Base-by-base conservation (phyloP, 2,888 invertebrate genomes). In the Torymus auratus region DNA sequence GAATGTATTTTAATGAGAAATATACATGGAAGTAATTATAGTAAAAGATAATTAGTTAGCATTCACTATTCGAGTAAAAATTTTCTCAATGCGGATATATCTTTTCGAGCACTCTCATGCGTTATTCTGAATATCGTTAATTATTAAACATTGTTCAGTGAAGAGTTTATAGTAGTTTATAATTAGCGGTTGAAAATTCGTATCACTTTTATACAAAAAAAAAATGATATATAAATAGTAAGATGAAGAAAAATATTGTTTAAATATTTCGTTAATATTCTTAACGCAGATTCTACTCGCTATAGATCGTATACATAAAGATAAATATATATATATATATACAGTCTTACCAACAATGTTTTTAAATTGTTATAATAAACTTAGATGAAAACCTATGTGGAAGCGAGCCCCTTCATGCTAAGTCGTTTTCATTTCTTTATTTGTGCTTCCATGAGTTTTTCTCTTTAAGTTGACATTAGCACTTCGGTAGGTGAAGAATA, bases 21-120 rank as follows among this genome's bases (percentile, higher is more conserved):
- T 78, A 52, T 76, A 82, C 61, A 78, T 64, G 20, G n/a, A 65
- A 74, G 41, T 61, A 61, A 72, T 62, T 17, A 14, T 53, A 17
- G 20, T 17, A 50, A 61, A 50, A 64, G 53, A 50, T 65, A 12
- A 55, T 73, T 60, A 71, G 60, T 78, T 78, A 56, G 74, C 41
- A 14, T 67, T 62, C 50, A 76, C 78, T 78, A 74, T 82, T 82
- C 75, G 73, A 82, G 78, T 82, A 75, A 75, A 78, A 60, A 14
- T 68, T 52, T 65, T 56, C 52, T 70, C 53, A 41, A 3, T 41
- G 58, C 60, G 58, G 64, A 50, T 64, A 41, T 41, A 58, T 73
- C 50, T 73, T 69, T 64, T 69, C 20, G 53, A 60, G 56, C 55
- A 74, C 72, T 58, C 53, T 75, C 55, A 55, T 74, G 10, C 23